phyloP scores from a whole-genome alignment of 2,797 vertebrate genomes.

The Myripristis murdjan region DNA sequence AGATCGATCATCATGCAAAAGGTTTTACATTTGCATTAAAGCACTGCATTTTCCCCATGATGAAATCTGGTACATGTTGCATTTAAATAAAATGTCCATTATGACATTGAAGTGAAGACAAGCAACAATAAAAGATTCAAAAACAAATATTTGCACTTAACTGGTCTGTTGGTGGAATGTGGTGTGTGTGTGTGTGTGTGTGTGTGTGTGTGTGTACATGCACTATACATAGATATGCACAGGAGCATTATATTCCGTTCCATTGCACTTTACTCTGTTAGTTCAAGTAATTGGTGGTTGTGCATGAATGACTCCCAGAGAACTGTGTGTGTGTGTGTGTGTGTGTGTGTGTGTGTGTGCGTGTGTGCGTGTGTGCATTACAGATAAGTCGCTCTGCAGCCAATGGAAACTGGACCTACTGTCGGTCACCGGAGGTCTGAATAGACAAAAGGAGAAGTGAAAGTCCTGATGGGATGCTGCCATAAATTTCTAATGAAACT shows the following conservation, averaged over 20 bases:
- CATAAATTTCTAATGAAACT: not conserved
- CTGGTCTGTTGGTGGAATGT: not conserved
- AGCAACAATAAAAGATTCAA: no score
- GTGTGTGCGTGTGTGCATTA: not conserved
- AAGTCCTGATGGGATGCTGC: slow-evolving; percentile 24
- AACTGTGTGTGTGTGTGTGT: not conserved
- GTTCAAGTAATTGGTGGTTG: not conserved
- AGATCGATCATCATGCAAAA: no score
- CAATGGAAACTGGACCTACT: not conserved
- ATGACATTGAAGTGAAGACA: no score
- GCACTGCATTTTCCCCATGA: no score
- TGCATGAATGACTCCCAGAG: not conserved
- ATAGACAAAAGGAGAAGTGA: slow-evolving; percentile 45
- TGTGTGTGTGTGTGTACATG: not conserved
- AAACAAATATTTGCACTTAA: slow-evolving; percentile 17
- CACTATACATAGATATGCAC: not conserved
- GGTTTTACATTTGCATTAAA: no score
- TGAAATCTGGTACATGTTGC: no score
- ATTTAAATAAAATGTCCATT: no score
- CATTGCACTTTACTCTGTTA: not conserved
- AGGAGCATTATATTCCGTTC: slow-evolving; percentile 2
- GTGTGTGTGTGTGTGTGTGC: not conserved
- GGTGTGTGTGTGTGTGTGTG: not conserved
- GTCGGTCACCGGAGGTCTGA: not conserved
- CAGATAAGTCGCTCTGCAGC: not conserved